These are phyloP conservation scores for Prochilodus magdalenae DNA, from an alignment of 2,113 vertebrate genomes.

Conservation along the genomic window DNA sequence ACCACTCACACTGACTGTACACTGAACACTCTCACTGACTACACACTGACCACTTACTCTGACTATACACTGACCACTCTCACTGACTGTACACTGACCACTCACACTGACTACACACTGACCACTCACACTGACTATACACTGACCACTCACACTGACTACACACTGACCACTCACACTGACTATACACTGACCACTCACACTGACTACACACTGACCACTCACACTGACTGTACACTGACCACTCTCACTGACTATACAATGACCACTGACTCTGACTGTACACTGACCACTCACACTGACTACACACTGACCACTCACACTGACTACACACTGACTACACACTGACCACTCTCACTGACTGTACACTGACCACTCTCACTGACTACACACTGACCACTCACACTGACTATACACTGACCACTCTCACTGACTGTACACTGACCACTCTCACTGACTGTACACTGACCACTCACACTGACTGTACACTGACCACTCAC, in stretches of 20 bases:
- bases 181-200: not conserved
- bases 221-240: not conserved
- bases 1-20: not conserved
- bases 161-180: not conserved
- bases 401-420: too few species aligned
- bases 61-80: too few species aligned
- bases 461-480: too few species aligned
- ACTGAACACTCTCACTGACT: not conserved
- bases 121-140: not conserved
- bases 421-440: too few species aligned
- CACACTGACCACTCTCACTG: too few species aligned
- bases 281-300: not conserved
- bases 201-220: not conserved
- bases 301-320: not conserved
- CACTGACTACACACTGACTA: not conserved
- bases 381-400: not conserved
- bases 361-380: not conserved
- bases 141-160: not conserved
- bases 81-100: too few species aligned
- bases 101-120: conserved; percentile 10
- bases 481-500: too few species aligned
- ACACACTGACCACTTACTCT: too few species aligned
- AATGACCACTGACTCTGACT: not conserved
- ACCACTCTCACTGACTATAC: not conserved
- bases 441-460: too few species aligned